phyloP scores from a whole-genome alignment of 2,113 vertebrate genomes.

The Rhinoderma darwinii region DNA sequence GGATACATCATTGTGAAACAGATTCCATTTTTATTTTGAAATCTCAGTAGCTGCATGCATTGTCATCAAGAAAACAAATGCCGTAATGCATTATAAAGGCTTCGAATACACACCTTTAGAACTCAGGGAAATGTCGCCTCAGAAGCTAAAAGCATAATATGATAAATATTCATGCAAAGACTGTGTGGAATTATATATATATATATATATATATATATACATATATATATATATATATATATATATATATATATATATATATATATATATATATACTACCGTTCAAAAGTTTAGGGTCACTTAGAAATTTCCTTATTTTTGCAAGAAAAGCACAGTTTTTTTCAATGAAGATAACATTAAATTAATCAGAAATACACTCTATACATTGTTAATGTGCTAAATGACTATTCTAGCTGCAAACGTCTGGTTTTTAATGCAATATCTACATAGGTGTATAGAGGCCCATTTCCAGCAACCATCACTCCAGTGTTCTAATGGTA shows the following conservation, averaged over 20 bases:
- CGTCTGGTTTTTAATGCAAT: no score
- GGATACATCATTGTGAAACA: not conserved
- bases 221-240: conserved; percentile 22
- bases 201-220: conserved; percentile 31
- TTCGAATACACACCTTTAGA: conserved; percentile 48
- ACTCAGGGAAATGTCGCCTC: conserved; percentile 12
- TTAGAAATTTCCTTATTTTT: no score
- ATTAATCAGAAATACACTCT: no score
- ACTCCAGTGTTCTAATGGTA: no score
- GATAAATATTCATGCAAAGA: conserved; percentile 36
- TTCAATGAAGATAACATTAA: no score
- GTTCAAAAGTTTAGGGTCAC: no score
- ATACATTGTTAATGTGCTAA: no score
- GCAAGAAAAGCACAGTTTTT: no score
- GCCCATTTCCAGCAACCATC: no score
- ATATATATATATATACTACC: conserved; percentile 35
- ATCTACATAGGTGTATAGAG: no score
- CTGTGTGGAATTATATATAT: conserved; percentile 34
- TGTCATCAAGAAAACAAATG: conserved; percentile 52
- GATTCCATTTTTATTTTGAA: not conserved
- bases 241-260: conserved; percentile 29
- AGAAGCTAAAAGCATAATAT: conserved; percentile 29
- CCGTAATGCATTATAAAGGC: conserved; percentile 27
- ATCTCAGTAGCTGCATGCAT: conserved; percentile 22
- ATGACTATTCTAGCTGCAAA: no score